Percentiles rank a stretch among this genome's conserved stretches.
These are phyloP conservation scores for Enteromius unitaeniatus DNA, from an alignment of 2,797 vertebrate species.

Conservation along the genomic window DNA sequence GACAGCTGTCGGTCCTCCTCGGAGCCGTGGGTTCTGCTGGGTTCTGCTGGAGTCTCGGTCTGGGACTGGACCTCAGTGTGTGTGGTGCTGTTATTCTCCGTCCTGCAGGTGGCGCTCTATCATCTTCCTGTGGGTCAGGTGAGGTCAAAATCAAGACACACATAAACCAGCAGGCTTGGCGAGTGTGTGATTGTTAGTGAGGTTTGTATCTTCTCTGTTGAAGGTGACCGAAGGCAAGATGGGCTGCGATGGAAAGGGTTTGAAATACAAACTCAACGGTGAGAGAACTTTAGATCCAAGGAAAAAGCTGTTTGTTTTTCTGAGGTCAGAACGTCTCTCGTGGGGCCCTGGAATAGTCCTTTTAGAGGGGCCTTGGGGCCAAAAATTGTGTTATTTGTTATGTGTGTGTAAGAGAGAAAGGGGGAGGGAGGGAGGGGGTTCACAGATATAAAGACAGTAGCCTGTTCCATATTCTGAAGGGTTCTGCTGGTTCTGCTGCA, in stretches of 20 bases:
- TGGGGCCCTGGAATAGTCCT: too few species aligned
- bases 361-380: too few species aligned
- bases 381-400: too few species aligned
- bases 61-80: constrained; percentile 58
- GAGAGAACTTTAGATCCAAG: background rate
- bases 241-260: constrained; percentile 46
- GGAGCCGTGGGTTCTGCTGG: constrained; percentile 48
- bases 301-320: too few species aligned
- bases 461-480: background rate
- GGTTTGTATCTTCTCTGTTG: background rate
- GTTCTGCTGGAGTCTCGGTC: background rate
- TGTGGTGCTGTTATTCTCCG: constrained; percentile 49
- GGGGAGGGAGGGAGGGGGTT: too few species aligned
- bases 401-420: background rate
- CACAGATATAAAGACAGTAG: too few species aligned
- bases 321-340: too few species aligned
- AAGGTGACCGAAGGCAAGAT: constrained; percentile 60
- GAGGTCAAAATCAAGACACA: background rate
- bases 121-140: constrained; percentile 61
- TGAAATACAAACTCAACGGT: constrained; percentile 64
- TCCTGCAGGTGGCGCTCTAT: constrained; percentile 60
- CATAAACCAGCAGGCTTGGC: background rate
- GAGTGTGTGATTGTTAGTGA: background rate
- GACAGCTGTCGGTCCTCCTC: constrained; percentile 51
- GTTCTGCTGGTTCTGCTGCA: constrained; percentile 14